Evolutionary conservation across 2,888 invertebrate species (phyloP), one percentile per base, ranked within the genome.

Genomic region (Nipponacmea schrenckii): DNA sequence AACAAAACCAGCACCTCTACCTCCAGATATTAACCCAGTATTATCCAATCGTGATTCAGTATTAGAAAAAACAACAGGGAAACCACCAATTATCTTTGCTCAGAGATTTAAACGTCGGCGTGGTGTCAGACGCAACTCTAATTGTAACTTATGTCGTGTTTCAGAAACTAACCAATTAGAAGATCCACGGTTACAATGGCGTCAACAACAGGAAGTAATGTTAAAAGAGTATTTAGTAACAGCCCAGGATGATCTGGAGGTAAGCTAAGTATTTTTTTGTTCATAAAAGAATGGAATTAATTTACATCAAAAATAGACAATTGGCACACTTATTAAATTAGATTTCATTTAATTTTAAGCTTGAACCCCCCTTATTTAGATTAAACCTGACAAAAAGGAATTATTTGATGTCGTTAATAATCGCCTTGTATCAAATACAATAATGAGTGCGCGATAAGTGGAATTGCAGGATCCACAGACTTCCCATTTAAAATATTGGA

Each of bases 141-240:
- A 56, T 24, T 56, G 56, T 56, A 56, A 44, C 17, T 46, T 69
- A 56, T 65, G 24, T 66, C 72, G 85, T 87, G 79, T 90, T 91
- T 50, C 92, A 96, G 96, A 97, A 92, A 93, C 94, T 86, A 98
- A 97, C 87, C 97, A 98, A 91, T 91, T 97, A 78, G 97, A 98
- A 91, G 97, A 98, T 90, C 98, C 98, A 77, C 92, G 97, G 85
- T 92, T 95, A 91, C 96, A 97, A 93, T 98, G 97, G 97, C 93
- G 96, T 87, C 94, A 94, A 85, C 94, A 96, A 84, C 98, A 98
- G 91, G 97, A 98, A 91, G 94, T 94, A 80, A 98, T 98, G 98
- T 92, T 98, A 89, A 93, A 96, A 89, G 97, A 97, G 88, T 98
- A 98, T 91, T 93, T 98, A 87, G 94, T 94, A 84, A 96, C 96